Conservation (phyloP, 2,797 vertebrate species). For the Amphiprion clarkii region DNA sequence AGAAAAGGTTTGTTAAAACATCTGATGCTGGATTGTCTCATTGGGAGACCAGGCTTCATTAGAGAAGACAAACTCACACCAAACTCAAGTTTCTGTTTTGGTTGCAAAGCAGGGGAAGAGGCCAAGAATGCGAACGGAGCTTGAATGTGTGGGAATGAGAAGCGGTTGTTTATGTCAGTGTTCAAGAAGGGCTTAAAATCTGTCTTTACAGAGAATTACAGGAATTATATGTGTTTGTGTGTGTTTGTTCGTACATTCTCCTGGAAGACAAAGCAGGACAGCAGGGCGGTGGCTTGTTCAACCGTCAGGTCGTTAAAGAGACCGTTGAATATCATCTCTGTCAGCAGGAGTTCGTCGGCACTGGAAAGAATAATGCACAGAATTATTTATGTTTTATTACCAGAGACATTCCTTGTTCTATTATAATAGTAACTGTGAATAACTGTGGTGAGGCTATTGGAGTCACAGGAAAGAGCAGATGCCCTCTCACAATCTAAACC, state of each 20-base stretch:
- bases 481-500: background rate
- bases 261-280: constrained; percentile 99
- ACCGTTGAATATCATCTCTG: constrained; percentile 98
- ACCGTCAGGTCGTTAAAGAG: constrained; percentile 96
- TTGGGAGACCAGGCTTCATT: constrained; percentile 44
- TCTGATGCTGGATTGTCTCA: constrained; percentile 27
- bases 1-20: constrained; percentile 48
- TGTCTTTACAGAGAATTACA: constrained; percentile 29
- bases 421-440: background rate
- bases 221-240: constrained; percentile 26
- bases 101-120: constrained; percentile 20
- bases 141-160: constrained; percentile 29
- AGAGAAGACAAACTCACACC: constrained; percentile 48
- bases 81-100: constrained; percentile 53
- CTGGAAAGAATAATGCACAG: constrained; percentile 78
- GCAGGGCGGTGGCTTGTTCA: constrained; percentile 94
- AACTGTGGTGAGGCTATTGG: background rate
- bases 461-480: background rate
- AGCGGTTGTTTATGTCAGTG: constrained; percentile 33
- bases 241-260: constrained; percentile 91
- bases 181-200: background rate
- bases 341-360: constrained; percentile 95
- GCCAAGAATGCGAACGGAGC: constrained; percentile 29
- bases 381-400: background rate
- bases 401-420: too few species aligned